Evolutionary conservation across 92 coral and sea anemone species (phyloP), one percentile per base, ranked within the genome.

Genomic region (Phenganax subtilis): DNA sequence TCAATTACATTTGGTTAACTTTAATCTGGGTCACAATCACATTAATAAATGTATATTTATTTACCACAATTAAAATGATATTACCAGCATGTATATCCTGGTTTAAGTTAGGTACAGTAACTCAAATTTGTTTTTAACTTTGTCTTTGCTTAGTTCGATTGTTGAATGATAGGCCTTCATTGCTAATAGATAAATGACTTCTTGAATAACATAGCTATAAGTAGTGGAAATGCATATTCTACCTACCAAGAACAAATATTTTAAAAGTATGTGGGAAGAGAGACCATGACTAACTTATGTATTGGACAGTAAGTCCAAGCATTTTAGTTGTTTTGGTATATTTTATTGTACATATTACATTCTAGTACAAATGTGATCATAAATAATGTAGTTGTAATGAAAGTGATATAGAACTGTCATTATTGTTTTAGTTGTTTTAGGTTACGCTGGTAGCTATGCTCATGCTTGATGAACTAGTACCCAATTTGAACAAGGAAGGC

Each of bases 1-100:
- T 89, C 89, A 75, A 94, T 94, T 77, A 74, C 89, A 16, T 89
- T 94, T 80, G 98, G 98, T 58, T 94, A 74, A 90, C 82, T 55
- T 30, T 57, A 28, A 14, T 31, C 66, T 16, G 11, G 30, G n/a
- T 54, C 53, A 51, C 71, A 16, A 68, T 61, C 10, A 60, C 9
- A 14, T 29, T 28, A 53, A 44, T 47, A 27, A 56, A 16, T 77
- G 29, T 65, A 47, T 72, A 56, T n/a, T 63, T 54, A 17, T 8
- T 51, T 29, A 51, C 55, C 53, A 72, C 7, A 16, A n/a, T 71
- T 81, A 51, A 28, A 63, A 51, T 17, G 29, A 7, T 51, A 51
- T 20, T 54, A 57, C 9, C 55, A 8, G 67, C 11, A 29, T 27
- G 37, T 64, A n/a, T 64, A 0, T 64, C 9, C 70, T 20, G 70